Base-by-base conservation (phyloP, 2,888 invertebrate genomes). In the Aquatica leii region DNA sequence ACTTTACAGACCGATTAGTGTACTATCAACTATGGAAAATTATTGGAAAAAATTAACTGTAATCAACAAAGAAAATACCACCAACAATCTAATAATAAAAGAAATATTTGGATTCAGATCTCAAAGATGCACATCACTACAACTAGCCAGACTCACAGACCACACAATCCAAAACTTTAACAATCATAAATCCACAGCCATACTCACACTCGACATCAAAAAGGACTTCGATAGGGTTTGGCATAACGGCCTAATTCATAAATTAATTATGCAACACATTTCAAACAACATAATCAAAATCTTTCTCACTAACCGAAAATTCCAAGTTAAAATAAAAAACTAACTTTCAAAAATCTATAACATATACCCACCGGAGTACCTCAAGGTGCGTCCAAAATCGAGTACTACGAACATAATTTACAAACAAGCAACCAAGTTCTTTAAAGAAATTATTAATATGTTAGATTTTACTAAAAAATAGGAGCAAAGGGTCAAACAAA, bases 221-320 rank as follows among this genome's bases (percentile, higher is more conserved):
- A 77, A 78, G 67, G 78, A 77, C 0, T 80, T 80, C 49, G 76
- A 79, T 52, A 71, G 66, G 17, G 75, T 78, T 0, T 76, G 77
- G 74, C 69, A 71, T 6, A 61, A 69, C 4, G 76, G 74, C 3
- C 68, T 79, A 1, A 67, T 76, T 0, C 68, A 69, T 64, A 77
- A 76, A 68, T 59, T 79, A 58, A 69, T 69, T 1, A 46, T 59
- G 43, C 21, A 59, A 15, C 64, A 71, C 12, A 68, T 73, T 20
- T 71, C 74, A 3, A 2, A 5, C 1, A 34, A 65, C 2, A n/a
- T 76, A 37, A 68, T 72, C 1, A 65, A 64, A 51, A 12, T 76
- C n/a, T 24, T 24, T 4, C 24, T 24, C 24, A 4, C 24, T 6
- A 24, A 24, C 2, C 24, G 24, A 4, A 24, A 4, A 2, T 24